Conservation (phyloP, 37 sponge, comb jelly and placozoan species). For the Tethya wilhelma region DNA sequence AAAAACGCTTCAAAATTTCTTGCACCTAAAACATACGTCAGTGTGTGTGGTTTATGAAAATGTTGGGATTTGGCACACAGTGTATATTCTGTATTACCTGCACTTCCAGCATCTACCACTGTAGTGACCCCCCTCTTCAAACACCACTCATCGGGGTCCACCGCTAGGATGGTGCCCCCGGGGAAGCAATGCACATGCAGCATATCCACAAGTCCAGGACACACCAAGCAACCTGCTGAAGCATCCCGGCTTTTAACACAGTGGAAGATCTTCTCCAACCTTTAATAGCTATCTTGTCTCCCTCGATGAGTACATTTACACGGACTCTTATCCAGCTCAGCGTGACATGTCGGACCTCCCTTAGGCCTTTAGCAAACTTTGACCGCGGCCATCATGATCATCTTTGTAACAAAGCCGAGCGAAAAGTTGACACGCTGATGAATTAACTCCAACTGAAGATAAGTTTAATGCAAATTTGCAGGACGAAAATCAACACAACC, state of each 20-base stretch:
- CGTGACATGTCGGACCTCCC: no score
- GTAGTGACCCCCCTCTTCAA: constrained; percentile 57
- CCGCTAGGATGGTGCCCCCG: constrained; percentile 32
- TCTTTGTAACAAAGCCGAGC: no score
- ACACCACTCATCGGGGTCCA: constrained; percentile 44
- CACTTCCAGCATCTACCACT: constrained; percentile 64
- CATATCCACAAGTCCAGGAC: constrained; percentile 54
- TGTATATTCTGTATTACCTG: constrained; percentile 9
- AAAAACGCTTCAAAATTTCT: not conserved
- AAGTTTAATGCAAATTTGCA: no score
- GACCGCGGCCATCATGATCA: no score
- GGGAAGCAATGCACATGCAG: constrained; percentile 56
- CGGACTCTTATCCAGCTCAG: constrained; percentile 18
- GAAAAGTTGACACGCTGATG: no score
- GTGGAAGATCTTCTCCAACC: not conserved
- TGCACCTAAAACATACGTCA: constrained; percentile 8
- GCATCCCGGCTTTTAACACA: no score
- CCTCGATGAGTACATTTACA: constrained; percentile 42
- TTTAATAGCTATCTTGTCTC: constrained; percentile 1
- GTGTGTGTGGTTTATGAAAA: no score
- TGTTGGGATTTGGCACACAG: no score
- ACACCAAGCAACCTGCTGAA: constrained; percentile 35
- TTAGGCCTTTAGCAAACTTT: no score
- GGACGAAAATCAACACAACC: no score
- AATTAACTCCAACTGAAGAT: no score